A percentile compares a stretch with the other conserved stretches of the same genome.
These are phyloP conservation scores for Clarias magur DNA, from an alignment of 2,113 vertebrate species.

Conservation along the genomic window DNA sequence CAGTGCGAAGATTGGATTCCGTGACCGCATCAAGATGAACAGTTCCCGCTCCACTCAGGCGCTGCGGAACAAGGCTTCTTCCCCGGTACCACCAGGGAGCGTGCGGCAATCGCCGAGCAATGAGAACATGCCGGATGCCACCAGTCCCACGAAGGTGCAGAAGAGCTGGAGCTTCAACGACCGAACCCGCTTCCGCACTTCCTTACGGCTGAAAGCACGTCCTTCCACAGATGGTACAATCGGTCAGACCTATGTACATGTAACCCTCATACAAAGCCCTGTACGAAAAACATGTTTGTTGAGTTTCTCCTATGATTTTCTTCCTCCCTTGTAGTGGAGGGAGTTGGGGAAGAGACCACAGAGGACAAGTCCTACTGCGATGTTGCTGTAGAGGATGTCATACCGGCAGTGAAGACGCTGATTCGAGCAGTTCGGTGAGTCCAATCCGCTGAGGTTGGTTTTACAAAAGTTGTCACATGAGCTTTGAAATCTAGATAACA, in stretches of 20 bases:
- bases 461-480: not conserved
- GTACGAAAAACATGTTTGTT: not conserved
- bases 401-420: conserved; percentile 89
- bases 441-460: not conserved
- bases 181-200: conserved; percentile 91
- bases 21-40: conserved; percentile 90
- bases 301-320: not conserved
- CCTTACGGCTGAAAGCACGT: conserved; percentile 86
- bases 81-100: conserved; percentile 73
- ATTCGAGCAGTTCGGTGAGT: conserved; percentile 90
- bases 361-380: conserved; percentile 92
- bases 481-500: not conserved
- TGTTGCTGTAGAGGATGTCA: conserved; percentile 88
- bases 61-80: conserved; percentile 76
- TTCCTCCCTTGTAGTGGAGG: conserved; percentile 72
- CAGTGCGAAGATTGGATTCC: conserved; percentile 91
- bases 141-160: conserved; percentile 91
- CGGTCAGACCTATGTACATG: not conserved
- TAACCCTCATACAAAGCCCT: not conserved
- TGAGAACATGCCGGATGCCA: conserved; percentile 81
- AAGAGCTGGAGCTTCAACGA: conserved; percentile 99
- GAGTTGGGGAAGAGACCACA: conserved; percentile 78
- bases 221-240: conserved; percentile 78
- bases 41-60: conserved; percentile 79
- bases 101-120: conserved; percentile 79